phyloP scores from a whole-genome alignment of 1,140 invertebrate genomes.

The Drosophila nigrodunni region DNA sequence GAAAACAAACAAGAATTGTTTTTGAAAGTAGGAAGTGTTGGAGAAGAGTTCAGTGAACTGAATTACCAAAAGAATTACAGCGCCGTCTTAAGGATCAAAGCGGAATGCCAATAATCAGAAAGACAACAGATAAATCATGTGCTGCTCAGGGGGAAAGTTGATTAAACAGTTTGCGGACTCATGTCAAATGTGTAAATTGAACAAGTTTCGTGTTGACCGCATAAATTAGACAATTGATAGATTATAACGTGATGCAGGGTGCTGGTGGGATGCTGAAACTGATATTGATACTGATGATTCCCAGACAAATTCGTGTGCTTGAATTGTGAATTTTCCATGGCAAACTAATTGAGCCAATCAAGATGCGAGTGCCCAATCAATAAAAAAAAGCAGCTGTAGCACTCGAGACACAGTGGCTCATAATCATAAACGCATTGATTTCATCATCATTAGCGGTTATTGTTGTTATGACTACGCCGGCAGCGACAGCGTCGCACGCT shows the following conservation, averaged over 20 bases:
- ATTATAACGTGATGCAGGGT: constrained; percentile 21
- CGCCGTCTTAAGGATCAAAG: no score
- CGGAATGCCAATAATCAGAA: no score
- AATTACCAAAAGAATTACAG: no score
- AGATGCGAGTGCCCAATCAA: constrained; percentile 10
- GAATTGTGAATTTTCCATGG: constrained; percentile 19
- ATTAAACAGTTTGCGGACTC: constrained; percentile 31
- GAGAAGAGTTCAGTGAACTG: constrained; percentile 34
- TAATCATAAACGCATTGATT: constrained; percentile 50
- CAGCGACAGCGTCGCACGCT: background rate
- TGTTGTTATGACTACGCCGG: constrained; percentile 21
- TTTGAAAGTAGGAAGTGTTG: constrained; percentile 20
- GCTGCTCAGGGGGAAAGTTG: constrained; percentile 30
- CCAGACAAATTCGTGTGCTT: background rate
- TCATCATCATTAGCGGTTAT: constrained; percentile 49
- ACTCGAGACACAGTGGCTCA: constrained; percentile 3
- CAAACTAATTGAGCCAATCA: constrained; percentile 44
- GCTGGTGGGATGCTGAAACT: no score
- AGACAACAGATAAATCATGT: no score
- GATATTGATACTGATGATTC: no score
- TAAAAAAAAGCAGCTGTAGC: no score
- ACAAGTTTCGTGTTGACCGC: constrained; percentile 61
- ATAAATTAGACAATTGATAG: constrained; percentile 64
- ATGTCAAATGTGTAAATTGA: constrained; percentile 61
- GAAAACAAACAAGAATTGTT: background rate